Percentiles rank a stretch among this genome's conserved stretches.
Conservation (phyloP, 2,888 invertebrate genomes). For the Trissolcus japonicus region DNA sequence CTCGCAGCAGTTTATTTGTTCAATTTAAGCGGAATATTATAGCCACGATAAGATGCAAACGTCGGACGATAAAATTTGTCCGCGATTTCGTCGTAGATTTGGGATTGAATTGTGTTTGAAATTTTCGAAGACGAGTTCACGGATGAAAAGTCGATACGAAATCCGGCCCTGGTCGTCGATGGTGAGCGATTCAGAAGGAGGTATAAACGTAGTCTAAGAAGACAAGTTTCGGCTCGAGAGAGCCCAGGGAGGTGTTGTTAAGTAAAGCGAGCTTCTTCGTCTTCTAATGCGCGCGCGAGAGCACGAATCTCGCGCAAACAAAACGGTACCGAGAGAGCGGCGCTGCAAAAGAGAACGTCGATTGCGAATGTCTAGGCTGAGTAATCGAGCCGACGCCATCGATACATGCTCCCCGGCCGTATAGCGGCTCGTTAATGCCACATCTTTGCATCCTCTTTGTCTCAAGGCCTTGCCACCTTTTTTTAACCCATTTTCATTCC, state of each 20-base stretch:
- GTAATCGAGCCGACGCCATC: slow-evolving; percentile 58
- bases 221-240: slow-evolving; percentile 39
- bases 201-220: slow-evolving; percentile 7
- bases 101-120: background rate
- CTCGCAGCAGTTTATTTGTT: too few relatives aligned
- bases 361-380: slow-evolving; percentile 57
- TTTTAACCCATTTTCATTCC: slow-evolving; percentile 30
- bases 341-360: slow-evolving; percentile 58
- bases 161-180: slow-evolving; percentile 29
- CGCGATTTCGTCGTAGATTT: background rate
- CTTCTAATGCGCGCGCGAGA: slow-evolving; percentile 37
- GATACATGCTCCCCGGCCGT: slow-evolving; percentile 52
- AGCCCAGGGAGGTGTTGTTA: slow-evolving; percentile 37
- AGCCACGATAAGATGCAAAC: too few relatives aligned
- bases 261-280: slow-evolving; percentile 41
- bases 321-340: slow-evolving; percentile 57
- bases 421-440: slow-evolving; percentile 51
- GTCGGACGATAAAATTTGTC: too few relatives aligned
- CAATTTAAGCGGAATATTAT: too few relatives aligned
- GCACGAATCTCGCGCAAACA: slow-evolving; percentile 50
- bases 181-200: too few relatives aligned
- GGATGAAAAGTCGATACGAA: background rate
- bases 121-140: too few relatives aligned
- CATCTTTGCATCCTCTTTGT: slow-evolving; percentile 45
- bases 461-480: slow-evolving; percentile 33